Conservation (phyloP, 2,797 vertebrate species). For the Myotis pilosus region DNA sequence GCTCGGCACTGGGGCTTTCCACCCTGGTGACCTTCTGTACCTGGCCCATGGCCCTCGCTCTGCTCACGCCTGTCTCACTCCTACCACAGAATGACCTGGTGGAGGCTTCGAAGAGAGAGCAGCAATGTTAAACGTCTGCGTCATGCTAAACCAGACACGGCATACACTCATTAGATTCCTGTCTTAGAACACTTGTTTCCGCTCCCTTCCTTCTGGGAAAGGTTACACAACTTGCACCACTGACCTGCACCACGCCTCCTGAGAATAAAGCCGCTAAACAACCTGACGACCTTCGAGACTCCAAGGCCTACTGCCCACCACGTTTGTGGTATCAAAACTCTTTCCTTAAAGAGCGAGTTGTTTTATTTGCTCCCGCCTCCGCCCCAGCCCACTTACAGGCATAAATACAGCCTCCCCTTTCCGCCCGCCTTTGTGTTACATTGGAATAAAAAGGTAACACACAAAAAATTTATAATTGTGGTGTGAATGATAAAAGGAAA, state of each 20-base stretch:
- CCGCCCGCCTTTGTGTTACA: slow-evolving; percentile 82
- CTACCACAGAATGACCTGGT: no score
- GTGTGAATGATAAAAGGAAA: slow-evolving; percentile 82
- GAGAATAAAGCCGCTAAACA: slow-evolving; percentile 84
- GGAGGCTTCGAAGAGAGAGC: background rate
- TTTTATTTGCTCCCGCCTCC: background rate
- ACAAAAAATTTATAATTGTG: slow-evolving; percentile 80
- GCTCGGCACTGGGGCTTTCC: no score
- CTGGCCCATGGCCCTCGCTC: no score
- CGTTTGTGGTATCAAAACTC: slow-evolving; percentile 70
- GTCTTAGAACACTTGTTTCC: slow-evolving; percentile 81
- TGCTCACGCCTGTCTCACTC: no score
- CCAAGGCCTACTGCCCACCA: slow-evolving; percentile 79
- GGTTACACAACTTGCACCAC: slow-evolving; percentile 72
- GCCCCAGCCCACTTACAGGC: background rate
- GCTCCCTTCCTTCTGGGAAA: slow-evolving; percentile 45
- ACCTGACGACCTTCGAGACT: slow-evolving; percentile 35
- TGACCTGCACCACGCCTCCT: slow-evolving; percentile 73
- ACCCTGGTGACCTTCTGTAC: no score
- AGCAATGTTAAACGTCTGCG: slow-evolving; percentile 83
- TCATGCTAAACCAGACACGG: slow-evolving; percentile 73
- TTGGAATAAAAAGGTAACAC: slow-evolving; percentile 86
- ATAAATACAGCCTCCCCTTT: slow-evolving; percentile 61
- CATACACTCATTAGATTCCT: slow-evolving; percentile 81
- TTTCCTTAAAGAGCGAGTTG: slow-evolving; percentile 73